Evolutionary conservation across 2,888 invertebrate species (phyloP).

Genomic region (Trichogramma evanescens): DNA sequence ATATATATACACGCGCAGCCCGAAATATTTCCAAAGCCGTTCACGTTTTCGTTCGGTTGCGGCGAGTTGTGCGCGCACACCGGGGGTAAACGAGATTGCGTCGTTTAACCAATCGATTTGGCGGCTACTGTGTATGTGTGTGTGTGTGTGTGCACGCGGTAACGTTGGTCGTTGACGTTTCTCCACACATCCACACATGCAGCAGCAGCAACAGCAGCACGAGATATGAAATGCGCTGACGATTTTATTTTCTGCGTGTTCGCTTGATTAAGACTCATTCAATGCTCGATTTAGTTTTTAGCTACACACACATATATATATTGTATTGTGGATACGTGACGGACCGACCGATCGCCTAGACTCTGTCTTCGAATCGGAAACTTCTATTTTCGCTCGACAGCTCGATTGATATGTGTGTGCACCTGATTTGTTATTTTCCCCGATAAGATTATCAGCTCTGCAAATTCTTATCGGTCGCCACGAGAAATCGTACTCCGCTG

Average conservation of each 20-base stretch:
- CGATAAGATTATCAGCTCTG: too few relatives aligned
- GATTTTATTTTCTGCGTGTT: constrained; percentile 19
- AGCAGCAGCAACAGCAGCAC: background rate
- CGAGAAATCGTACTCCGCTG: too few relatives aligned
- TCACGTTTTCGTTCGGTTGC: constrained; percentile 11
- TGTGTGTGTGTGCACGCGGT: too few relatives aligned
- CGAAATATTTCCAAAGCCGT: constrained; percentile 18
- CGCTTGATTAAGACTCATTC: constrained; percentile 16
- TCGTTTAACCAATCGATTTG: constrained; percentile 21
- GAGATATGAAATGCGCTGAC: constrained; percentile 19
- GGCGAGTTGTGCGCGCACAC: too few relatives aligned
- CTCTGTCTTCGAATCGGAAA: background rate
- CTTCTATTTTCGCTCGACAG: too few relatives aligned
- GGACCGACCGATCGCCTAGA: background rate
- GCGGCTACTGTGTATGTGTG: background rate
- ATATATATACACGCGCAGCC: background rate
- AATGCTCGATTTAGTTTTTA: background rate
- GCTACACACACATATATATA: too few relatives aligned
- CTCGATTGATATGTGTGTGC: too few relatives aligned
- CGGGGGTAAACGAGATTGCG: constrained; percentile 18
- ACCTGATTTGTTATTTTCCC: too few relatives aligned
- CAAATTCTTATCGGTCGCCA: too few relatives aligned
- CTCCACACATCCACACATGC: too few relatives aligned
- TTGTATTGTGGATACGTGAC: background rate
- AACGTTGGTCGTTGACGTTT: too few relatives aligned